Conservation (phyloP, 2,888 invertebrate genomes). For the Nemoura dubitans region DNA sequence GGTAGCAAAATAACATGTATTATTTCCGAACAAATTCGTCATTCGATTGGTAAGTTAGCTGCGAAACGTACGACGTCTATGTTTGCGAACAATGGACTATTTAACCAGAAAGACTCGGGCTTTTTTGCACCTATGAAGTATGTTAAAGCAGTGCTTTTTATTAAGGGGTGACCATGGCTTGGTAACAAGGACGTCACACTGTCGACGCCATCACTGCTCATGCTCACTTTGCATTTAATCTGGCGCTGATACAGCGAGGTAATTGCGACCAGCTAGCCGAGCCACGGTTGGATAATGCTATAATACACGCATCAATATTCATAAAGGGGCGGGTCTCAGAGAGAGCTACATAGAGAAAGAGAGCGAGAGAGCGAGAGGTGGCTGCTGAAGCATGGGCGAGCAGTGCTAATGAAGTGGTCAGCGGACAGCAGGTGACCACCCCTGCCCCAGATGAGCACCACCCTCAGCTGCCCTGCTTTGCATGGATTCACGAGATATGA, state of each 20-base stretch:
- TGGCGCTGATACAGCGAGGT: background rate
- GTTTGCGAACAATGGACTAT: conserved; percentile 40
- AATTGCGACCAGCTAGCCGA: background rate
- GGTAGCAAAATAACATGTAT: conserved; percentile 39
- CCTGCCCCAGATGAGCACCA: background rate
- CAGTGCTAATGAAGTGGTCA: conserved; percentile 49
- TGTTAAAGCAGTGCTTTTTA: background rate
- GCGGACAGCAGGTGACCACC: conserved; percentile 41
- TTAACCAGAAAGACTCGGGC: conserved; percentile 27
- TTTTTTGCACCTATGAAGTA: conserved; percentile 27
- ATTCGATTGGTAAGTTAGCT: conserved; percentile 33
- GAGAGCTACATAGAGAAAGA: no score
- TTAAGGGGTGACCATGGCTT: background rate
- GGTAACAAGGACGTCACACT: background rate
- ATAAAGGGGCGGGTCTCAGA: conserved; percentile 36
- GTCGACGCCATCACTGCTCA: background rate
- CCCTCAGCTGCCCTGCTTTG: background rate
- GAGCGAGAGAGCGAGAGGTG: background rate
- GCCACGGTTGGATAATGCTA: conserved; percentile 28
- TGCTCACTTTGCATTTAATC: background rate
- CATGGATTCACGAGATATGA: conserved; percentile 34
- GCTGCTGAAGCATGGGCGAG: background rate
- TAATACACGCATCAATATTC: conserved; percentile 43
- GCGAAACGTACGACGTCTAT: conserved; percentile 35
- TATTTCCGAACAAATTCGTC: conserved; percentile 41